phyloP scores from a whole-genome alignment of 92 coral and sea anemone species.

The Meandrina meandrites region DNA sequence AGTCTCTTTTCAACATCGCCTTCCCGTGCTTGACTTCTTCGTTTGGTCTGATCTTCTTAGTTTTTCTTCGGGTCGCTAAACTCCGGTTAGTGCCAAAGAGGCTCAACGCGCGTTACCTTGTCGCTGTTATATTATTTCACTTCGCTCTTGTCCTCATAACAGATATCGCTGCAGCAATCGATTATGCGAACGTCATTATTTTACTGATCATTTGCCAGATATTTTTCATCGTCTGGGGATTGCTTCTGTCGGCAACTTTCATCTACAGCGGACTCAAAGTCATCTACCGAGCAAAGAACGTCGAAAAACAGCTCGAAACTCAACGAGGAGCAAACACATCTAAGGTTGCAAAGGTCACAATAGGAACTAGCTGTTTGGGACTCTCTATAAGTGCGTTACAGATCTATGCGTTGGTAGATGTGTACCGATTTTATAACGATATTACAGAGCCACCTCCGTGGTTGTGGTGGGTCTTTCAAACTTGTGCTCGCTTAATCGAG shows the following conservation, averaged over 20 bases:
- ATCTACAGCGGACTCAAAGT: slow-evolving; percentile 73
- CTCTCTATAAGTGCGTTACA: slow-evolving; percentile 63
- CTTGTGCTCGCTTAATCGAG: slow-evolving; percentile 64
- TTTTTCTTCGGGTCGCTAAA: slow-evolving; percentile 71
- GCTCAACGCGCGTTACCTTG: slow-evolving; percentile 44
- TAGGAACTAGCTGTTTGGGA: slow-evolving; percentile 66
- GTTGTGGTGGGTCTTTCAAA: slow-evolving; percentile 78
- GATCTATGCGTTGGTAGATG: slow-evolving; percentile 61
- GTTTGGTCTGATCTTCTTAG: slow-evolving; percentile 62
- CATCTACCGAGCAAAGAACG: slow-evolving; percentile 22
- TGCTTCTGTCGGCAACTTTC: slow-evolving; percentile 57
- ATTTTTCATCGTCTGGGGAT: slow-evolving; percentile 60
- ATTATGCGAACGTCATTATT: background rate
- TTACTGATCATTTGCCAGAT: slow-evolving; percentile 56
- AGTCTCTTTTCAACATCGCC: slow-evolving; percentile 55
- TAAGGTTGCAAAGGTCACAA: slow-evolving; percentile 78
- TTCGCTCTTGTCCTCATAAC: slow-evolving; percentile 52
- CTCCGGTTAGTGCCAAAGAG: slow-evolving; percentile 29
- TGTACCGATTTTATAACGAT: slow-evolving; percentile 53
- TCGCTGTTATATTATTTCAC: slow-evolving; percentile 48
- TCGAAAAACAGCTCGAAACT: slow-evolving; percentile 8
- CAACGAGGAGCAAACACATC: slow-evolving; percentile 39
- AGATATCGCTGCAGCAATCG: slow-evolving; percentile 38
- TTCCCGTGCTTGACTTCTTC: slow-evolving; percentile 73
- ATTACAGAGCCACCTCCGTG: slow-evolving; percentile 44